Evolutionary conservation across 2,113 vertebrate species (phyloP).

Genomic region (Circaetus cinerascens): DNA sequence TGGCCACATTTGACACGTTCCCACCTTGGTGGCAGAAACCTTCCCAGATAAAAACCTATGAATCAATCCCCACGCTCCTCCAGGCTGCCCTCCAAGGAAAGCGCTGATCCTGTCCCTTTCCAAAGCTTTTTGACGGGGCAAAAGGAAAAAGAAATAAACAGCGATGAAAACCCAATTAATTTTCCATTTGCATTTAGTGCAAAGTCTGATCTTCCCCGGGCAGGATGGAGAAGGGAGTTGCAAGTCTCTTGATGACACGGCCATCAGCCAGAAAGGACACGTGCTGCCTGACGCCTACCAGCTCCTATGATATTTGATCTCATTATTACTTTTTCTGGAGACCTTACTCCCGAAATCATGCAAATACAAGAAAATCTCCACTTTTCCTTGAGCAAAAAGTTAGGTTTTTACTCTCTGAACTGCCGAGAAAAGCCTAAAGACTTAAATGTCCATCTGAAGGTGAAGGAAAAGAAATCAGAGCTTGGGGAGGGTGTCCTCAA

Average conservation of each 20-base stretch:
- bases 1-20: neutral
- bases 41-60: neutral
- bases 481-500: rapidly evolving
- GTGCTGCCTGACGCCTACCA: neutral
- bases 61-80: rapidly evolving
- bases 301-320: neutral
- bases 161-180: neutral
- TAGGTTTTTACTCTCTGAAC: rapidly evolving
- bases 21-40: neutral
- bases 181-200: neutral
- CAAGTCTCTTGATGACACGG: rapidly evolving
- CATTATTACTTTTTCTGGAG: neutral
- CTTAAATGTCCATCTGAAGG: neutral
- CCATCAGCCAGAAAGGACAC: neutral
- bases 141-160: neutral
- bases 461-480: neutral
- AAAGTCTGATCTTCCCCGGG: neutral
- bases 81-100: neutral
- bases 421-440: neutral
- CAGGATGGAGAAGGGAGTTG: neutral
- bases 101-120: neutral
- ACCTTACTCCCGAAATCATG: rapidly evolving
- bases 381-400: neutral
- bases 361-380: neutral
- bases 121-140: rapidly evolving